Evolutionary conservation across 1,140 invertebrate species (phyloP).

Genomic region (Calosoma granatense): DNA sequence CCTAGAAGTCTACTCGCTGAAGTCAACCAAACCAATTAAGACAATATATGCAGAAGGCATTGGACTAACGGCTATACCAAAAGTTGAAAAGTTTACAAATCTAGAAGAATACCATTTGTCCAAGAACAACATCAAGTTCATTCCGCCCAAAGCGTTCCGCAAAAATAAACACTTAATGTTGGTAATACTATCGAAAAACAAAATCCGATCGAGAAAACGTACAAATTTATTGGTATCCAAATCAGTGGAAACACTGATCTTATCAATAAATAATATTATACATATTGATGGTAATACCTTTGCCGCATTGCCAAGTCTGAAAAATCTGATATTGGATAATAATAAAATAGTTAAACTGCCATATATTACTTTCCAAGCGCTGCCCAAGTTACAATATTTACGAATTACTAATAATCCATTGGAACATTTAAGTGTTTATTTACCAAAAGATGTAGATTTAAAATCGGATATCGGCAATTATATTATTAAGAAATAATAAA

Average conservation of each 20-base stretch:
- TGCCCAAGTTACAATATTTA: background rate
- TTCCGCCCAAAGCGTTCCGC: background rate
- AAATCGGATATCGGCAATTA: background rate
- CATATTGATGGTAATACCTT: background rate
- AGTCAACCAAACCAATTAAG: background rate
- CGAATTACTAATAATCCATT: background rate
- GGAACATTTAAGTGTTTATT: background rate
- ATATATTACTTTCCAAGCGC: background rate
- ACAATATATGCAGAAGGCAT: background rate
- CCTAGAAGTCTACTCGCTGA: background rate
- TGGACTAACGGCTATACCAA: background rate
- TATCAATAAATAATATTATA: background rate
- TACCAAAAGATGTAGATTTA: background rate
- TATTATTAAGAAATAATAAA: no score
- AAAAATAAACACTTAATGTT: background rate
- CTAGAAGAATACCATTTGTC: background rate
- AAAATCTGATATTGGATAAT: background rate
- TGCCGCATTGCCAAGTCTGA: background rate
- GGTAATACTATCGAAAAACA: background rate
- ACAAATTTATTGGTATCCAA: background rate
- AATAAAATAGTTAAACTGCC: background rate
- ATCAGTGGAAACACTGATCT: background rate
- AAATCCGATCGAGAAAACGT: background rate
- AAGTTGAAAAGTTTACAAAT: background rate
- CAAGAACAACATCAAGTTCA: background rate